These are phyloP conservation scores for Calcarius ornatus DNA, from an alignment of 2,113 vertebrate species.

Conservation along the genomic window DNA sequence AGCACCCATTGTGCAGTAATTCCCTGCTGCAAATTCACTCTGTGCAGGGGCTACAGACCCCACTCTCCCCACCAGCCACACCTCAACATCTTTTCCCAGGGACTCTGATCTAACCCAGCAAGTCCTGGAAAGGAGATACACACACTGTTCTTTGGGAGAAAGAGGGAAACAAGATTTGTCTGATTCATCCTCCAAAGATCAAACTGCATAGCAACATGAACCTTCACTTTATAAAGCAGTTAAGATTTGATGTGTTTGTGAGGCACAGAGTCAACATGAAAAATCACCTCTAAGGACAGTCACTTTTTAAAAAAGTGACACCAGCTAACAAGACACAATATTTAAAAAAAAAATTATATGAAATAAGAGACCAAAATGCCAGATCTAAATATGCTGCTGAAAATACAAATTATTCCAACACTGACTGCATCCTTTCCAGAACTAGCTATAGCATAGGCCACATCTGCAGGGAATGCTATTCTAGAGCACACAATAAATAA, in stretches of 20 bases:
- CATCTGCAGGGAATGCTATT: neutral
- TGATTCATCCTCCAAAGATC: neutral
- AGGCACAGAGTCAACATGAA: neutral
- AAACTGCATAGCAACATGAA: neutral
- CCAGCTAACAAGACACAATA: neutral
- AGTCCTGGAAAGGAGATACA: neutral
- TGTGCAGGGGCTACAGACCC: neutral
- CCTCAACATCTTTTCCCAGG: neutral
- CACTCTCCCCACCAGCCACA: neutral
- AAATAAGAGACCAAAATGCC: neutral
- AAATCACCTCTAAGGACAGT: neutral
- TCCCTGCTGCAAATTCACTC: neutral
- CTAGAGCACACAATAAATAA: neutral
- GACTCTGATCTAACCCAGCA: neutral
- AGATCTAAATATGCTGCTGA: neutral
- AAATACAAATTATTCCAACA: neutral
- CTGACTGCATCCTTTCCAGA: neutral
- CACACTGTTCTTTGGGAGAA: neutral
- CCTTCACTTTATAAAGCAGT: neutral
- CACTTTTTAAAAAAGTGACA: neutral
- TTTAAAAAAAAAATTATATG: neutral
- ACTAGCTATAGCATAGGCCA: neutral
- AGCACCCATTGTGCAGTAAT: accelerated
- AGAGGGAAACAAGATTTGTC: neutral
- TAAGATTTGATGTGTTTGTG: neutral